Conservation (phyloP, 2,113 vertebrate species). For the Pygoscelis adeliae region DNA sequence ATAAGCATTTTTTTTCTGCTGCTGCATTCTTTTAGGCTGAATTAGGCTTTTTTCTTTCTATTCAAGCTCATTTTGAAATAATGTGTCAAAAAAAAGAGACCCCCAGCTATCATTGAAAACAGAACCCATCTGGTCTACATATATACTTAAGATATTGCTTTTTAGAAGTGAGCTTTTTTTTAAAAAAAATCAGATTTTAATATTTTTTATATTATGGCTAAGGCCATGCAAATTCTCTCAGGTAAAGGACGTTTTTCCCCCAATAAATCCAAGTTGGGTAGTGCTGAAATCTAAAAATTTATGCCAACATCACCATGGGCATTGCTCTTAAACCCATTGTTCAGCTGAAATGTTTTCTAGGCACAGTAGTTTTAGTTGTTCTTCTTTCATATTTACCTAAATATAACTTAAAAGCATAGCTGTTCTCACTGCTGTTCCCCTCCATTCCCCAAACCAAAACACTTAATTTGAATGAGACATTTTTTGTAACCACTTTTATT, state of each 20-base stretch:
- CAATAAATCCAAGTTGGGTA: neutral
- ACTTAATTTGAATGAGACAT: neutral
- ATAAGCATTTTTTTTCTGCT: fast-evolving
- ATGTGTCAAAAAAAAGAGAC: neutral
- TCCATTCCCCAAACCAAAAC: neutral
- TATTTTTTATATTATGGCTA: neutral
- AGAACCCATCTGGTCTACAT: neutral
- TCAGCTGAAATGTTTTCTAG: neutral
- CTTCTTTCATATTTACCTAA: neutral
- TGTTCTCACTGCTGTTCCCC: neutral
- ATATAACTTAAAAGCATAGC: neutral
- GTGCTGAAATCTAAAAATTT: neutral
- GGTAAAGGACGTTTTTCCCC: neutral
- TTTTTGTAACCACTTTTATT: neutral
- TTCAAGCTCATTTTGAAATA: neutral
- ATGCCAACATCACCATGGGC: neutral
- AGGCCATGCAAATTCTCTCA: neutral
- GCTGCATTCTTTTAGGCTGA: neutral
- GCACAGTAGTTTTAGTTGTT: neutral
- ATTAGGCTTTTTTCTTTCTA: neutral
- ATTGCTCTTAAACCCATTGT: neutral
- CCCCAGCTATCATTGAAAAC: neutral
- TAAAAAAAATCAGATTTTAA: neutral
- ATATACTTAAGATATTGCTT: neutral
- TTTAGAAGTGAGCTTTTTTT: neutral